Evolutionary conservation across 2,888 invertebrate species (phyloP).

Genomic region (Theretra japonica): DNA sequence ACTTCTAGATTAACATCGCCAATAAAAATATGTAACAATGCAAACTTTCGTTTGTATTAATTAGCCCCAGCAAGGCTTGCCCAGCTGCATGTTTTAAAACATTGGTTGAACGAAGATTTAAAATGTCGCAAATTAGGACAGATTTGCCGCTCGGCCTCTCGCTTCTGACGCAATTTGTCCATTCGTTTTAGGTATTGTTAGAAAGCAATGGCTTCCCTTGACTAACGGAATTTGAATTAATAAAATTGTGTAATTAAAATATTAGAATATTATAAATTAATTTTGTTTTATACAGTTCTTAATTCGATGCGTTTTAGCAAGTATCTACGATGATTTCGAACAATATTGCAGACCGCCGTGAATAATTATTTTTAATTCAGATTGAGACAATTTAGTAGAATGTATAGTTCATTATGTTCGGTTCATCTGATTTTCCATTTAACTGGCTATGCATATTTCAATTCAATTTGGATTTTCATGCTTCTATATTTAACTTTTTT

Average conservation of each 20-base stretch:
- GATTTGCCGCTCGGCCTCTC: neutral
- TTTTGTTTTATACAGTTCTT: no score
- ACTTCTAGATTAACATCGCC: no score
- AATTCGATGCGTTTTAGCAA: no score
- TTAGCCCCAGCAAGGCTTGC: neutral
- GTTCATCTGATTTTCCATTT: neutral
- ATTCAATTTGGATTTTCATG: neutral
- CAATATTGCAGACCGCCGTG: neutral
- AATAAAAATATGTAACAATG: neutral
- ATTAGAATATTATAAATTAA: no score
- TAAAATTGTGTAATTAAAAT: no score
- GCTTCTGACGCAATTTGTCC: neutral
- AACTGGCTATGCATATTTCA: neutral
- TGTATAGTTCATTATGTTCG: neutral
- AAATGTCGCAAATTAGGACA: neutral
- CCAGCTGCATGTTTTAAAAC: neutral
- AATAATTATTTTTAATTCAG: neutral
- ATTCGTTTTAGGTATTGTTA: no score
- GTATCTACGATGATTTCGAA: no score
- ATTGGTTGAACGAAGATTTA: neutral
- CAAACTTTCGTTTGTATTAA: neutral
- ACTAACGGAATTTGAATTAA: no score
- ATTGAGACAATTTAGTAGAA: neutral
- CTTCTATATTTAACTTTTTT: neutral
- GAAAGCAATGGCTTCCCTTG: no score